Percentiles rank a stretch among this genome's conserved stretches.
These are phyloP conservation scores for Anisognathus igniventris DNA, from an alignment of 2,797 vertebrate species.

Conservation along the genomic window DNA sequence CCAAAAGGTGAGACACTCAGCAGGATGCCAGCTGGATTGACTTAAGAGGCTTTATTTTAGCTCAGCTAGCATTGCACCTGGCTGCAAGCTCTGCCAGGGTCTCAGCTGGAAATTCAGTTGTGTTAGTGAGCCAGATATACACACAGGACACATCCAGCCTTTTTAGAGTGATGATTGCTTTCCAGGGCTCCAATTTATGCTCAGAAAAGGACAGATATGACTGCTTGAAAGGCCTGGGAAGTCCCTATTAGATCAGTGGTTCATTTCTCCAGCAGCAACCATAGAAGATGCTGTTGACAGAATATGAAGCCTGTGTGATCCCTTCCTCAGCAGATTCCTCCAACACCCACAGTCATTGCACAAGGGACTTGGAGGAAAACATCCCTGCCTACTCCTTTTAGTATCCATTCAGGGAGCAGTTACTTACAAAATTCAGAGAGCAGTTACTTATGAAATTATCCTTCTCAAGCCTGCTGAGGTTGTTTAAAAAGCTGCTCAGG, in stretches of 20 bases:
- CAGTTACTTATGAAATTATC: background rate
- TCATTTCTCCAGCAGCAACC: background rate
- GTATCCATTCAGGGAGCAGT: background rate
- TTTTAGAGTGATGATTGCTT: background rate
- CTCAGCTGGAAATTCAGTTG: background rate
- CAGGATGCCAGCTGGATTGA: background rate
- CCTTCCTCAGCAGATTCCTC: background rate
- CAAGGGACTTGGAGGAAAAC: background rate
- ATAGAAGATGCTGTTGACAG: background rate
- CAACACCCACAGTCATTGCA: background rate
- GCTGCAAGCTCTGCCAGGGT: background rate
- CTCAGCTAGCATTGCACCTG: background rate
- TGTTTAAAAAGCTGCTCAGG: background rate
- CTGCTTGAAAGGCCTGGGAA: background rate
- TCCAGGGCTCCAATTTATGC: background rate
- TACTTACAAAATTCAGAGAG: background rate
- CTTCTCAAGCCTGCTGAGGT: background rate
- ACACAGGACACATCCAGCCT: background rate
- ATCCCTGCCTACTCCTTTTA: background rate
- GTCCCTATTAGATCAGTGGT: background rate
- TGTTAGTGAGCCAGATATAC: background rate
- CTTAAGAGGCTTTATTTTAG: background rate
- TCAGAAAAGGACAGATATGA: background rate
- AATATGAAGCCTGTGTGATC: background rate
- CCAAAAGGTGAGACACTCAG: conserved; percentile 3